These are phyloP conservation scores for Asbolus verrucosus DNA, from an alignment of 1,140 invertebrate genomes.

Conservation along the genomic window DNA sequence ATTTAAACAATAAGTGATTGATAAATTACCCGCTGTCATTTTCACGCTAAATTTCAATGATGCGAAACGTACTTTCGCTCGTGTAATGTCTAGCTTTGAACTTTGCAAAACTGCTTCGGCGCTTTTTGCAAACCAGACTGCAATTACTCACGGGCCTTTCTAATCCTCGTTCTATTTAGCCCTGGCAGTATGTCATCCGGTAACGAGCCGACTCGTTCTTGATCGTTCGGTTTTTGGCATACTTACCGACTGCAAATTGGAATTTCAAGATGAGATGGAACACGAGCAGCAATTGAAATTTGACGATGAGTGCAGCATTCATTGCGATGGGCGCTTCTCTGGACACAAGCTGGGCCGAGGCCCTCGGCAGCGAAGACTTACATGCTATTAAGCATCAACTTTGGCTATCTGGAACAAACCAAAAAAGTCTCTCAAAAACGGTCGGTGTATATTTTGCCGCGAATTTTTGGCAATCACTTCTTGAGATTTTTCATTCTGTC, in stretches of 20 bases:
- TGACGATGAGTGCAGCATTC: conserved; percentile 49
- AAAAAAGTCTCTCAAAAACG: not conserved
- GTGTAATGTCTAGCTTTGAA: conserved; percentile 1
- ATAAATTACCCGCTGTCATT: conserved; percentile 15
- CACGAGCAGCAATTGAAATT: conserved; percentile 53
- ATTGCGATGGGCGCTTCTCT: conserved; percentile 46
- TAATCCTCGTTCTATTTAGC: too few species aligned
- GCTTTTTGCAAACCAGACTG: too few species aligned
- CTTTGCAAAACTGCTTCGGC: too few species aligned
- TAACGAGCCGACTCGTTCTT: not conserved
- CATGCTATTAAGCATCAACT: conserved; percentile 40
- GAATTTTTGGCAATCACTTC: too few species aligned
- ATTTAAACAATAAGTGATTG: conserved; percentile 29
- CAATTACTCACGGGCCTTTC: too few species aligned
- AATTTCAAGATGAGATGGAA: conserved; percentile 52
- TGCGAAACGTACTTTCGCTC: conserved; percentile 9
- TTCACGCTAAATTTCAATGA: conserved; percentile 4
- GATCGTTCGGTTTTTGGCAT: not conserved
- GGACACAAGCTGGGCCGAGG: conserved; percentile 46
- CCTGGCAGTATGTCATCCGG: too few species aligned
- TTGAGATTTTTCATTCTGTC: too few species aligned
- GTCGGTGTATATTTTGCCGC: too few species aligned
- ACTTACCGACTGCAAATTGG: conserved; percentile 51
- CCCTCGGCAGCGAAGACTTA: conserved; percentile 44
- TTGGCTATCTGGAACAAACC: conserved; percentile 41